A percentile compares a stretch with the other conserved stretches of the same genome.
Conservation (phyloP, 1,140 invertebrate genomes). For the Bombus ignitus region DNA sequence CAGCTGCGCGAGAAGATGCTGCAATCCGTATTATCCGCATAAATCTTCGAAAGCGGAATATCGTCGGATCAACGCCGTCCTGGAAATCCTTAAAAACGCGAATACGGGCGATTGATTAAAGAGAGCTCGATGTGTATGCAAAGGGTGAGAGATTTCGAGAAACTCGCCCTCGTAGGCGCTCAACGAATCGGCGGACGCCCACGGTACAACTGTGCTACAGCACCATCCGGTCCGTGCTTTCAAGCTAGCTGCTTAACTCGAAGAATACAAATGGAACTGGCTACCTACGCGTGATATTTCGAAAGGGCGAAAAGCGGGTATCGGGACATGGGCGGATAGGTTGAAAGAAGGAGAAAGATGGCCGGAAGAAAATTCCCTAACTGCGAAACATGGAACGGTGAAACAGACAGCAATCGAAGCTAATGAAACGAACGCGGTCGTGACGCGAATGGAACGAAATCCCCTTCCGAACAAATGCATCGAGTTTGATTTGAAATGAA, state of each 20-base stretch:
- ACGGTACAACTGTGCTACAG: not conserved
- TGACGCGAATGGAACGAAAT: not conserved
- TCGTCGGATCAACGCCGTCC: no score
- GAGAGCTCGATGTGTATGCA: not conserved
- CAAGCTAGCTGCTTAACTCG: not conserved
- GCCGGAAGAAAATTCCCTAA: not conserved
- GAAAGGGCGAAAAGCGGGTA: not conserved
- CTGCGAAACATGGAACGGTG: not conserved
- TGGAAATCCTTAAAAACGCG: no score
- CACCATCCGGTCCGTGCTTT: not conserved
- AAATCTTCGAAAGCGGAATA: no score
- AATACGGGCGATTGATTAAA: no score
- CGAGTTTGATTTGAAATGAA: not conserved
- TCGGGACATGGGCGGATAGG: not conserved
- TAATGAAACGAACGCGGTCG: conserved; percentile 8
- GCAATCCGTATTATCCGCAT: no score
- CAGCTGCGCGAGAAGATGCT: no score
- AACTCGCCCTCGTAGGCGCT: not conserved
- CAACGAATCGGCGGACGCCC: conserved; percentile 8
- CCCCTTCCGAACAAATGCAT: not conserved
- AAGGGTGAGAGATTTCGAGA: not conserved
- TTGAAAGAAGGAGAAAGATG: not conserved
- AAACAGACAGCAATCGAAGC: not conserved
- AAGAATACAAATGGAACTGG: conserved; percentile 13
- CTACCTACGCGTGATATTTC: conserved; percentile 36